Evolutionary conservation across 23 tunicate species (phyloP), one percentile per base, ranked within the genome.

Genomic region (Trididemnum clinides): DNA sequence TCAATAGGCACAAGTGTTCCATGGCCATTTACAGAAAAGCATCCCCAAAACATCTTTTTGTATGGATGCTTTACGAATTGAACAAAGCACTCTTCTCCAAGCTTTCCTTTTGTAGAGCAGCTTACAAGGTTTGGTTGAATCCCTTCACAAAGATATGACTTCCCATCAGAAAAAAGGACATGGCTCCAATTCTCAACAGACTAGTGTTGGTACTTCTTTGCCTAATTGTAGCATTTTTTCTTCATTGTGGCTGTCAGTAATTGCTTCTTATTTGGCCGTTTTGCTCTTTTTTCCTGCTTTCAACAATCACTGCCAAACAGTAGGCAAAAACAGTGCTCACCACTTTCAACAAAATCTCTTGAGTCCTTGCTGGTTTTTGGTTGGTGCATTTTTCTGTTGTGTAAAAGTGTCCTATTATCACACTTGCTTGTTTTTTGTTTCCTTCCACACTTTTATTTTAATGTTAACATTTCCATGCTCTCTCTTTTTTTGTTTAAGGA

Each of bases 11-110:
- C 37, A 31, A 66, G 75, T 10, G 75, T 37, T 66, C 75, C 37
- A 29, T 7, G 75, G 75, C 37, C 75, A 66, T 66, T 66, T 6
- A 66, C 75, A 66, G 75, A 66, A 66, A 66, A 66, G 75, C 75
- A 66, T 66, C 75, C 37, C 75, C 75, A 66, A 66, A n/a, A n/a
- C n/a, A n/a, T n/a, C 15, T 44, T 44, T 44, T 44, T 44, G 54
- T 44, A 10, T 44, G 54, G 54, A 44, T 44, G 15, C 15, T 44
- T 59, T 18, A 59, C 6, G 26, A 26, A 59, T 59, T 59, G 69
- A 59, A 59, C 26, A 59, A 59, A 59, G 22, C 21, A 26, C 69
- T 59, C 27, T 59, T 59, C 69, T 59, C 69, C 5, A 59, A 59
- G 69, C 54, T 44, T 44, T 15, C 15, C 15, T 44, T 44, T 44